Evolutionary conservation across 2,888 invertebrate genomes (phyloP), one percentile per base, ranked within the genome.

Genomic region (Tachina fera): DNA sequence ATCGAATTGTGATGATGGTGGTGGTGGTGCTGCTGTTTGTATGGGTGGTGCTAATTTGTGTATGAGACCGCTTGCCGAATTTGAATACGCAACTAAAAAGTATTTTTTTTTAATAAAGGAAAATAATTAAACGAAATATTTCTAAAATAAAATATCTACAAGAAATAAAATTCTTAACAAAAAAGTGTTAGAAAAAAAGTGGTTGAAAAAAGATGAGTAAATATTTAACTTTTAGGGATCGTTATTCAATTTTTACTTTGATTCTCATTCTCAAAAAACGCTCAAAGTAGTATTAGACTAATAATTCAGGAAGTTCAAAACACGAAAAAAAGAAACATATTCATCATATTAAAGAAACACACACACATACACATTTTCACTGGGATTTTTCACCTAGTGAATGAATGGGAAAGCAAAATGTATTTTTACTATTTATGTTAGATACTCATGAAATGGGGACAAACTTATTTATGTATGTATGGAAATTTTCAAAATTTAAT

Each of bases 21-120:
- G 22, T 49, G 77, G 47, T 51, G 31, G 76, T 68, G 47, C 47
- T 49, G 22, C 16, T 49, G 77, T 41, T 51, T 67, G 78, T 13
- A 78, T 45, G 74, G 78, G 65, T 71, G 74, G 19, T 82, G 72
- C 71, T 49, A 83, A 68, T 78, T 83, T 86, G 56, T 72, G 60
- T 41, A 82, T 83, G 86, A 88, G 87, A 76, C 89, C 89, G 87
- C 90, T 90, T 86, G 89, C 88, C 74, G 90, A 89, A 88, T 90
- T 89, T 87, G 88, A 89, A 81, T 89, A 88, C 82, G 91, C 88
- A 88, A 91, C 90, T 90, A 91, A 90, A 89, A 87, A 43, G 45
- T 60, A 63, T 70, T 43, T 80, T 63, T 75, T 41, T 61, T 60
- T 39, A 81, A 68, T 77, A 87, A 84, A 74, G 70, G 19, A 80